Evolutionary conservation across 2,113 vertebrate species (phyloP).

Genomic region (Neoarius graeffei): DNA sequence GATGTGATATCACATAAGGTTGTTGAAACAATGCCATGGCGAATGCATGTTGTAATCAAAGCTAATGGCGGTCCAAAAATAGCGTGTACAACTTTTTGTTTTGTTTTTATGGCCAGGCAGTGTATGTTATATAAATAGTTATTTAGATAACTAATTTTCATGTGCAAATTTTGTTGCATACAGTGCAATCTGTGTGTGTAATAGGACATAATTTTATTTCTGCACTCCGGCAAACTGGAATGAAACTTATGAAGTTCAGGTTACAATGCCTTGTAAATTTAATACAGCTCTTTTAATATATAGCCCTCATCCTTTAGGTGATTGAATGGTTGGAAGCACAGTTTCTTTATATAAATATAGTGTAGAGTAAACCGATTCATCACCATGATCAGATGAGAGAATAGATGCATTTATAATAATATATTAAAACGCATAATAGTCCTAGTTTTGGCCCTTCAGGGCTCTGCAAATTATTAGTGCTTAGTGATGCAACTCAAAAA

Average conservation of each 20-base stretch:
- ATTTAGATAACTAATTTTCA: neutral
- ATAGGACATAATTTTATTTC: neutral
- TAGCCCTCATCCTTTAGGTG: neutral
- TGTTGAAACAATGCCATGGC: no score
- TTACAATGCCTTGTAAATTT: neutral
- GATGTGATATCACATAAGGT: no score
- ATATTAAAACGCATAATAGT: neutral
- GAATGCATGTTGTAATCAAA: no score
- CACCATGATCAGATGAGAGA: slow-evolving; percentile 9
- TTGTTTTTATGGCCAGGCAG: no score
- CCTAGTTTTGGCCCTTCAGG: neutral
- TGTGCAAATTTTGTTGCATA: neutral
- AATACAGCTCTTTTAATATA: slow-evolving; percentile 1
- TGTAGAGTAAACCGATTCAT: neutral
- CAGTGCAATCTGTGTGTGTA: neutral
- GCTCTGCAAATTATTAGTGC: neutral
- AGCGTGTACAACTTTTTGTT: no score
- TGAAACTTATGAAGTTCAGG: neutral
- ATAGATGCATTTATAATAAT: neutral
- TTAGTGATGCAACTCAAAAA: neutral
- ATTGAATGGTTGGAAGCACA: neutral
- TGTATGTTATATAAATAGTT: neutral
- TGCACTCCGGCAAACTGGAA: neutral
- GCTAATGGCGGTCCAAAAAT: no score
- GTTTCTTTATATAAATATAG: neutral